Percentiles rank a stretch among this genome's conserved stretches.
phyloP scores from a whole-genome alignment of 2,113 vertebrate species.

The Arizona elegans region DNA sequence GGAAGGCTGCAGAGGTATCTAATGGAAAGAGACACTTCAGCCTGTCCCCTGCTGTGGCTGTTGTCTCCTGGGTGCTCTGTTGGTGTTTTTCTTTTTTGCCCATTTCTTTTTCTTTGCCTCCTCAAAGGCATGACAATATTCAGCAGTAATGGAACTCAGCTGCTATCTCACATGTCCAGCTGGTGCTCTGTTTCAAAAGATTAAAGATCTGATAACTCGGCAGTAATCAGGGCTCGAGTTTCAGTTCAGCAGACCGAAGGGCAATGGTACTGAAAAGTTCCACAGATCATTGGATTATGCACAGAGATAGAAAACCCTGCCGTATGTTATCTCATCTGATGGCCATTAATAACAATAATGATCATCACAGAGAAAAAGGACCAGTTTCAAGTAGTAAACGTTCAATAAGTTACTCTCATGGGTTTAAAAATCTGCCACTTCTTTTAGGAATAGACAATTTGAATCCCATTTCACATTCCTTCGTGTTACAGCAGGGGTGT shows the following conservation, averaged over 20 bases:
- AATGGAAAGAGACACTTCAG: conserved; percentile 62
- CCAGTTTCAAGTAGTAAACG: background rate
- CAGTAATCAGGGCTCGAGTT: conserved; percentile 29
- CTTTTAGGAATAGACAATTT: background rate
- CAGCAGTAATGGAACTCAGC: conserved; percentile 22
- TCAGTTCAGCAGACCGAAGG: conserved; percentile 13
- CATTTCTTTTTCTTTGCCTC: conserved; percentile 52
- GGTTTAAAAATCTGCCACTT: background rate
- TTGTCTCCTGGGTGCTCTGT: conserved; percentile 8
- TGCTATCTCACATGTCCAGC: conserved; percentile 57
- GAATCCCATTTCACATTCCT: background rate
- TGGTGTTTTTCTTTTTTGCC: background rate
- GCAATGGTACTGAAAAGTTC: background rate
- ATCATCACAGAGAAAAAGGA: background rate
- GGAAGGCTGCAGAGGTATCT: conserved; percentile 42
- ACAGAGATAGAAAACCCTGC: conserved; percentile 15
- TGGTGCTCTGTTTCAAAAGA: conserved; percentile 51
- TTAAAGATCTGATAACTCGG: conserved; percentile 35
- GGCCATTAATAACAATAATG: background rate
- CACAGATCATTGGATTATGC: background rate
- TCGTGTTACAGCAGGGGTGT: background rate
- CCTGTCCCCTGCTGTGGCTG: conserved; percentile 55
- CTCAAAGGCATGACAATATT: conserved; percentile 39
- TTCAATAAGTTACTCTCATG: background rate
- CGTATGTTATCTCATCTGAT: background rate